phyloP scores from a whole-genome alignment of 2,797 vertebrate species.

The Catamblyrhynchus diadema region DNA sequence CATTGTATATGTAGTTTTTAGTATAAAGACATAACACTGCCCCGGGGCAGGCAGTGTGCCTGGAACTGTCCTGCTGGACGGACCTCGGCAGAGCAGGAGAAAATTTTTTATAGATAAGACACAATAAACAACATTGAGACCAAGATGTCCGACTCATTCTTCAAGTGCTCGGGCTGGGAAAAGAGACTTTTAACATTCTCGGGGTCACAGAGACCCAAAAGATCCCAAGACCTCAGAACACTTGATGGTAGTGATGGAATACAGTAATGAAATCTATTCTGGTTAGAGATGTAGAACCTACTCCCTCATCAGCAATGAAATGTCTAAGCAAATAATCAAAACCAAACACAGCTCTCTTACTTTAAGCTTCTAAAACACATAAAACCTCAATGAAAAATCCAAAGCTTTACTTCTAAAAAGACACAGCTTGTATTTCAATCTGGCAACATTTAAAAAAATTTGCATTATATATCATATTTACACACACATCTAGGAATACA shows the following conservation, averaged over 20 bases:
- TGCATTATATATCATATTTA: neutral
- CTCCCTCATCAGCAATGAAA: neutral
- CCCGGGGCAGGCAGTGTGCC: no score
- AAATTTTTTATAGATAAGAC: no score
- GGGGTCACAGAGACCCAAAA: no score
- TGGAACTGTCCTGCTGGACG: no score
- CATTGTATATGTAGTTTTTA: no score
- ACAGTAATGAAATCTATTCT: neutral
- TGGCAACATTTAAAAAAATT: neutral
- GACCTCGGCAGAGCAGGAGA: no score
- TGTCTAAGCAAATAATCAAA: neutral
- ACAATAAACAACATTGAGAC: no score
- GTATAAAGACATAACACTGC: no score
- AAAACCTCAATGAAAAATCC: neutral
- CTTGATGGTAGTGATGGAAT: neutral
- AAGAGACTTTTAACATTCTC: no score
- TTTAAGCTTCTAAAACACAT: neutral
- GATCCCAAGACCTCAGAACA: neutral
- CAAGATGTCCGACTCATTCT: no score
- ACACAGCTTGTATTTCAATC: neutral
- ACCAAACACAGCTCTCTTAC: neutral
- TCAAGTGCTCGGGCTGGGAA: no score
- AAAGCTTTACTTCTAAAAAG: neutral
- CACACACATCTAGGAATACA: neutral
- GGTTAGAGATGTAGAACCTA: neutral